A percentile compares a stretch with the other conserved stretches of the same genome.
These are phyloP conservation scores for Drosophila vallismaia DNA, from an alignment of 2,888 invertebrate genomes.

Conservation along the genomic window DNA sequence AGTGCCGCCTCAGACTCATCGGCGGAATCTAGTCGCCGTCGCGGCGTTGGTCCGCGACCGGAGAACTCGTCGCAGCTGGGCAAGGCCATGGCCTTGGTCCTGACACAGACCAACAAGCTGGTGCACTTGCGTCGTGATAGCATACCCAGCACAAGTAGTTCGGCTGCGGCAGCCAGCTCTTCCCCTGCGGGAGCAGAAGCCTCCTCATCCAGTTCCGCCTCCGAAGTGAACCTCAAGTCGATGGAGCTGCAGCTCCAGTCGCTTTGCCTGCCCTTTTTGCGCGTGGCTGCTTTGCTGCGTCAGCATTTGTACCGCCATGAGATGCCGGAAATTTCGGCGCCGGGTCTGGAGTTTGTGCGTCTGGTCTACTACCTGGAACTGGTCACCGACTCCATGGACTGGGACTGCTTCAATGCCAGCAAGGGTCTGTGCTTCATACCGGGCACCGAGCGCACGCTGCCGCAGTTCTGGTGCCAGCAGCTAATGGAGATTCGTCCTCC, in stretches of 20 bases:
- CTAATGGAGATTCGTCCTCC: conserved; percentile 85
- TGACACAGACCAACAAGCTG: conserved; percentile 80
- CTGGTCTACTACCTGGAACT: conserved; percentile 92
- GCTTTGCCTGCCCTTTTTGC: conserved; percentile 92
- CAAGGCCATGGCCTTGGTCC: conserved; percentile 82
- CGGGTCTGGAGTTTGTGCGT: conserved; percentile 90
- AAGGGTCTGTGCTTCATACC: conserved; percentile 87
- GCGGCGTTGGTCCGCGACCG: conserved; percentile 42
- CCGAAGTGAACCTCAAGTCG: conserved; percentile 81
- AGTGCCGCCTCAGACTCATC: conserved; percentile 24
- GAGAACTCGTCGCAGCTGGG: conserved; percentile 78
- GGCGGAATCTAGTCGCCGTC: conserved; percentile 42
- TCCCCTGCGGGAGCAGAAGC: conserved; percentile 4
- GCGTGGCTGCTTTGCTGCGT: conserved; percentile 92
- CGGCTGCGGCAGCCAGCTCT: conserved; percentile 16
- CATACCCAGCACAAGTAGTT: conserved; percentile 66
- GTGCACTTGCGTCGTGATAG: conserved; percentile 81
- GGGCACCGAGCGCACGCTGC: conserved; percentile 85
- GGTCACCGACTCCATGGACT: conserved; percentile 87
- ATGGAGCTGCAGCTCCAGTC: conserved; percentile 88
- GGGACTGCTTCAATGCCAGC: conserved; percentile 88
- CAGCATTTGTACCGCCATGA: conserved; percentile 92
- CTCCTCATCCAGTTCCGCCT: background rate
- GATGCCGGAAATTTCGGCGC: conserved; percentile 87
- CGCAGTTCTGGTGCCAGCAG: conserved; percentile 89